Base-by-base conservation (phyloP, 2,113 vertebrate species). In the Menidia beryllina region DNA sequence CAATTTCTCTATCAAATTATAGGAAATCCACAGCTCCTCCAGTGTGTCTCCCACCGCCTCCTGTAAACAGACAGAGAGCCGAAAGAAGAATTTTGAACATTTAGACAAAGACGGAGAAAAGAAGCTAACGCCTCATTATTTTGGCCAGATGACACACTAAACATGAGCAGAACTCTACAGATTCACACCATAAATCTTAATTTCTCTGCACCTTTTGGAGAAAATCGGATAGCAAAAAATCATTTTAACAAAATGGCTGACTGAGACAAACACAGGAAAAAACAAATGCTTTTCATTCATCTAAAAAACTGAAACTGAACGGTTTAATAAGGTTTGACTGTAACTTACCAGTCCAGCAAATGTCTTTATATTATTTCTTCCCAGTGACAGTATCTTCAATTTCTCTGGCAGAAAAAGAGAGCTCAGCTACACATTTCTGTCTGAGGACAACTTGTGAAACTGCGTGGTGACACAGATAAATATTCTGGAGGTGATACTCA, bases 1-100 rank as follows among this genome's bases (percentile, higher is more conserved):
- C 84, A 99, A 92, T 78, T 98, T 99, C 83, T 99, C 98, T 60
- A 99, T 97, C 69, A 94, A 91, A 89, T 99, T 99, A 83, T 97
- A 99, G 0, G 98, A 99, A 79, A 99, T 98, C 97, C 97, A 99
- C 69, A 99, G 75, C 84, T 99, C 96, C 88, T 97, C 96, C 79
- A 99, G 83, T 0, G 95, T 96, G 47, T 98, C 97, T 5, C 93
- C 95, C 48, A 99, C 95, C 27, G 95, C 94, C 72, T 99, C 98
- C 98, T 99, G 79, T 50, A 90, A 17, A 8, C 19, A 63, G 2
- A 39, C 11, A 43, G 4, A 39, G 1, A 69, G 13, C 0, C 21
- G 3, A 39, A 11, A 20, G 12, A 52, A 17, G 1, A 36, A 45
- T 24, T 34, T 39, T 21, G 0, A n/a, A 30, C 5, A 48, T 47